phyloP scores from a whole-genome alignment of 2,113 vertebrate genomes.

The Chloropsis cyanopogon region DNA sequence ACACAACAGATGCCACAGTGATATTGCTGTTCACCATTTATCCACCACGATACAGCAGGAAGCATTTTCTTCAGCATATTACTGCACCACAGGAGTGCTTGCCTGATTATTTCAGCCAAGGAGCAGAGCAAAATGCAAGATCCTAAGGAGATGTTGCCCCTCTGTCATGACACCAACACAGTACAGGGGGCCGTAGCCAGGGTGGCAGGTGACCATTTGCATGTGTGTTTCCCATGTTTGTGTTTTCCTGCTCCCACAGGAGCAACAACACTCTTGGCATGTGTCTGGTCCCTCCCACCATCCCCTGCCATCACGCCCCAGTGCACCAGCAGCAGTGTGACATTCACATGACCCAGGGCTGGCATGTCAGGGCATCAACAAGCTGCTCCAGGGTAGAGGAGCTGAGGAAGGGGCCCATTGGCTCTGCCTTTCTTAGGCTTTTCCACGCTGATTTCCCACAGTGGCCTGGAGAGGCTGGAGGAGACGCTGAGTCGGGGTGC shows the following conservation, averaged over 20 bases:
- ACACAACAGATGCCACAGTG: background rate
- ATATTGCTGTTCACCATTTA: background rate
- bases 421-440: background rate
- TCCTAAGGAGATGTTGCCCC: background rate
- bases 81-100: background rate
- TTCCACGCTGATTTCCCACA: background rate
- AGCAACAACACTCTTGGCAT: background rate
- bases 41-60: accelerated
- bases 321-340: slow-evolving; percentile 14
- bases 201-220: background rate
- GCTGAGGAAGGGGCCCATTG: background rate
- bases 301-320: background rate
- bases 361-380: accelerated
- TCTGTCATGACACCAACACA: background rate
- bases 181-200: accelerated
- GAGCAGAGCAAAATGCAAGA: background rate
- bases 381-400: background rate
- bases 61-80: background rate
- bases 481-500: background rate
- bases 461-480: background rate
- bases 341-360: background rate
- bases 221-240: background rate
- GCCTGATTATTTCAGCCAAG: background rate
- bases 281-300: accelerated
- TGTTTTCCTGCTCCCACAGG: background rate